Base-by-base conservation (phyloP, 2,888 invertebrate species). In the Pandemis corylana region DNA sequence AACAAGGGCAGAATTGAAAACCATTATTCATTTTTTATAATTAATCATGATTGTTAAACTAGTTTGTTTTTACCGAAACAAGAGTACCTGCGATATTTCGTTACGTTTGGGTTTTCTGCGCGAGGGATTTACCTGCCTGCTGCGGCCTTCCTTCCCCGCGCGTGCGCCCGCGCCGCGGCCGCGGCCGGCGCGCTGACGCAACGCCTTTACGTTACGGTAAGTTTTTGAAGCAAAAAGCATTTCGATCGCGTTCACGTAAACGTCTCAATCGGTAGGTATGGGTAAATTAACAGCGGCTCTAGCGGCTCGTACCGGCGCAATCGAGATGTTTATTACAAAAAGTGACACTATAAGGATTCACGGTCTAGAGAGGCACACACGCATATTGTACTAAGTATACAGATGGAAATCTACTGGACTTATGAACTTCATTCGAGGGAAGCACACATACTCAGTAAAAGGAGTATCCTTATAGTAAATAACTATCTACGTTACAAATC, bases 401-500 rank as follows among this genome's bases (percentile, higher is more conserved):
- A 9, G 9, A 20, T 56, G 20, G 15, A 15, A 56, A 20, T 20
- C 15, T 7, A 51, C 51, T 51, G n/a, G 51, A n/a, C 51, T 5
- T 44, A n/a, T n/a, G 51, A 13, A n/a, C 51, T n/a, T 51, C 51
- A 46, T 13, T n/a, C 51, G 13, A 51, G 9, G 4, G 44, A 44
- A 44, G 0, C n/a, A 51, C n/a, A 51, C 28, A 28, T 28, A 12
- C 28, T 12, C 59, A 5, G 20, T 59, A 59, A 10, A 12, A 36
- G 28, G 28, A 28, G 59, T 59, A 28, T 20, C 28, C 12, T 59
- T 59, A 10, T 59, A 59, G 59, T 59, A 59, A 59, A 59, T 59
- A 28, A 59, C 28, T 59, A 59, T 59, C 59, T 28, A 28, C 59
- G 59, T 59, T 59, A 28, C 59, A 59, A 59, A 59, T 59, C 59